Evolutionary conservation across 2,113 vertebrate species (phyloP), one percentile per base, ranked within the genome.

Genomic region (Sminthopsis crassicaudata): DNA sequence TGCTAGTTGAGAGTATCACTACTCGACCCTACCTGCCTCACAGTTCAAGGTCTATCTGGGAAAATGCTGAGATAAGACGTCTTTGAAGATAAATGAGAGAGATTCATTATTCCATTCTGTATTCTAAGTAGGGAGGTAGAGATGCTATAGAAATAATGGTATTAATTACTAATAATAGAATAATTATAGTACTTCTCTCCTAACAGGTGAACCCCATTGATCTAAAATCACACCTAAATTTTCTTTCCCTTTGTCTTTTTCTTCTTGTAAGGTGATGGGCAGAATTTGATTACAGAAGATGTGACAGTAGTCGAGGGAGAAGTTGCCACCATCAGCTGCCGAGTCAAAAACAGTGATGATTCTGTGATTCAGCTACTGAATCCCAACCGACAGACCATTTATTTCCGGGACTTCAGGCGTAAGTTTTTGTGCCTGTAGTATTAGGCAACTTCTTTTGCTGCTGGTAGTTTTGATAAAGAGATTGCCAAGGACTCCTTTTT

Each of bases 351-450:
- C 98, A 99, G 98, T 12, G 99, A 99, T 0, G 99, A 99, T 98
- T 99, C 99, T 0, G 99, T 99, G 96, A 99, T 99, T 97, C 99
- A 99, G 97, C 99, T 99, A 36, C 99, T 99, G 97, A 99, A 99
- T 98, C 99, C 99, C 98, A 99, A 99, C 99, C 99, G 99, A 93
- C 99, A 99, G 95, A 99, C 99, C 2, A 99, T 99, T 97, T 99
- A 99, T 96, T 99, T 99, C 98, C 97, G 98, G 95, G 99, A 99
- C 96, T 99, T 99, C 98, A 99, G 99, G 97, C 99, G 99, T 99
- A 98, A 99, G 99, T 99, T 91, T 94, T 67, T 6, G 0, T 51
- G 88, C 36, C 2, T 23, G 0, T 92, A 50, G 67, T 30, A 0
- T 57, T 92, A 46, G 0, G 0, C 89, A 93, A 46, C 96, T 95